Evolutionary conservation across 2,888 invertebrate species (phyloP), one percentile per base, ranked within the genome.

Genomic region (Coelopa pilipes): DNA sequence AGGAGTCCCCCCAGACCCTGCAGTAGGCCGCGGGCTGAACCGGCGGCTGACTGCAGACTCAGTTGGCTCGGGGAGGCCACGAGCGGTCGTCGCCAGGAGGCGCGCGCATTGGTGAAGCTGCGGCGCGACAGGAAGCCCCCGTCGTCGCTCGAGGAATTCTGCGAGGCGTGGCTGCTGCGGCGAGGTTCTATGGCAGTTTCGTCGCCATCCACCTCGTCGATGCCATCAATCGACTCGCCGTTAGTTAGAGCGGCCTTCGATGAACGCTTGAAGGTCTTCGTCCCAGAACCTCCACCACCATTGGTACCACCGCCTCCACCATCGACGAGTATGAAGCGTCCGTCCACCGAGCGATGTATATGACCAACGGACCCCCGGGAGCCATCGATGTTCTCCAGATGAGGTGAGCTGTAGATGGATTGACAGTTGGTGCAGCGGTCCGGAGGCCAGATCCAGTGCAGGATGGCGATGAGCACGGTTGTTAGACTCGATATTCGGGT

Each of bases 401-500:
- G 81, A 49, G 87, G 83, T 63, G 86, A 84, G 76, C 86, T 86
- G 79, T 88, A 88, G 76, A 88, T 87, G 78, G 88, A 88, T 72
- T 87, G 88, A 77, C 89, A 89, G 78, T 89, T 89, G 78, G 88
- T 89, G 82, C 92, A 93, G 76, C 93, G 92, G 86, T 92, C 92
- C 84, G 91, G 90, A 84, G 93, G 93, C 93, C 93, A 93, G 85
- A 93, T 91, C 93, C 93, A 93, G 88, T 93, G 93, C 81, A 91
- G 87, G 82, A 92, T 89, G 87, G 92, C 90, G 79, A 91, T 89
- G 81, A 92, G 89, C 82, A 93, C 91, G 89, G 91, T 93, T 80
- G 86, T 86, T 92, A 95, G 89, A 95, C 95, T 93, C 94, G 95
- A 94, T 95, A 95, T 92, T 95, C 95, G 91, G 94, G 94, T 92